phyloP scores from a whole-genome alignment of 2,113 vertebrate species.

The Eublepharis macularius region DNA sequence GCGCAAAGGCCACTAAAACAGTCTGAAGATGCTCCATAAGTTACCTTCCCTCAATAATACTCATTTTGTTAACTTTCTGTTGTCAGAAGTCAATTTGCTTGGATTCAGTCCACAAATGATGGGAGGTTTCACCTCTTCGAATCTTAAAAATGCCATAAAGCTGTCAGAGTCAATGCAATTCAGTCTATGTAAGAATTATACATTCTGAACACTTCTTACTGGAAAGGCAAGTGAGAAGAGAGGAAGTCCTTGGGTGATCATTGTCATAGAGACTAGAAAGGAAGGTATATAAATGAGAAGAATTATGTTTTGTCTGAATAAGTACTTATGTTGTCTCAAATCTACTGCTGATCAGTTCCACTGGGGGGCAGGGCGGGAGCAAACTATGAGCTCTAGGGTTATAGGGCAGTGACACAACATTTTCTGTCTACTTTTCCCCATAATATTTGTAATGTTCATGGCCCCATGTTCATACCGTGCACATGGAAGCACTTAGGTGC shows the following conservation, averaged over 20 bases:
- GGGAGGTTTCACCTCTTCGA: neutral
- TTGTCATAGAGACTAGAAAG: neutral
- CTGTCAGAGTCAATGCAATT: slow-evolving; percentile 15
- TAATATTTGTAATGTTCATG: too few relatives aligned
- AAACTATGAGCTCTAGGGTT: too few relatives aligned
- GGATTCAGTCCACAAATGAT: slow-evolving; percentile 20
- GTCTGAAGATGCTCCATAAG: neutral
- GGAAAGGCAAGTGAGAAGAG: neutral
- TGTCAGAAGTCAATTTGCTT: slow-evolving; percentile 33
- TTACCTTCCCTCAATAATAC: neutral
- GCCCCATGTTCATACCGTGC: too few relatives aligned
- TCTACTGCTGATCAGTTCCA: too few relatives aligned
- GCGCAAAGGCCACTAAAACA: neutral
- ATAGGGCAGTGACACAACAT: too few relatives aligned
- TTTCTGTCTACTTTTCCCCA: too few relatives aligned
- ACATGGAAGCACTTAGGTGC: too few relatives aligned
- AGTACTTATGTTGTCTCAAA: too few relatives aligned
- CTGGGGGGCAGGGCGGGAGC: too few relatives aligned
- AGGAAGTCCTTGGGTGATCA: neutral
- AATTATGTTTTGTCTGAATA: neutral
- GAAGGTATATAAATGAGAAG: neutral
- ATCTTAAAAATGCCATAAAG: slow-evolving; percentile 21
- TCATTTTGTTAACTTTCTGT: slow-evolving; percentile 22
- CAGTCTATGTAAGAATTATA: neutral
- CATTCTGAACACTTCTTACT: neutral